Base-by-base conservation (phyloP, 2,113 vertebrate species). In the Malurus cyaneus region DNA sequence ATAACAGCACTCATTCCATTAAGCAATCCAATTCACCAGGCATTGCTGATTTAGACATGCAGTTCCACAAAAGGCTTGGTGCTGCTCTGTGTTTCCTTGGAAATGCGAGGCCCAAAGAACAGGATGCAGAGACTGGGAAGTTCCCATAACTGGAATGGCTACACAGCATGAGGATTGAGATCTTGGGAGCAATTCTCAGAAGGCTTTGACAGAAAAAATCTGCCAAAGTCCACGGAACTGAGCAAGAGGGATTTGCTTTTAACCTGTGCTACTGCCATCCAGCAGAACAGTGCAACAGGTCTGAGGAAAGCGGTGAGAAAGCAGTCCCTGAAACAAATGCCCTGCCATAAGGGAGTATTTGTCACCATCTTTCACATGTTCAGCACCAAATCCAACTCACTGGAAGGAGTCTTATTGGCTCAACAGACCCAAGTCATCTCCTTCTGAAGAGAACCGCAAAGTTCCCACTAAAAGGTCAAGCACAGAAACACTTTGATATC, bases 1-100 rank as follows among this genome's bases (percentile, higher is more conserved):
- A 88, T 2, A 80, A 42, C 69, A 61, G 44, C 12, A 72, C 23
- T 93, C 73, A 53, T 87, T 89, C 84, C 70, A 80, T 64, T 70
- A 88, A 66, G 59, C 56, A 92, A 83, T 31, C 53, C 62, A 95
- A 90, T 62, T 71, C 66, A 84, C 59, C 53, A 80, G 64, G 73
- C 74, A 73, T 8, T n/a, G 25, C 28, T 26, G 61, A 88, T 91
- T 87, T 87, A 83, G 72, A 72, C 39, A 20, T 2, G 18, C 47
- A 66, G 1, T 16, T 54, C 92, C 50, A 39, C 66, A 76, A 31
- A 49, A 76, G 36, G 32, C 53, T 79, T 12, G 34, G 41, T 32
- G 41, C 42, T 82, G 32, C 53, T 57, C 36, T 12, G 1, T 53
- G 57, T 36, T 60, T 71, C 89, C 59, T 47, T 50, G 81, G 52